These are phyloP conservation scores for Mohoua ochrocephala DNA, from an alignment of 2,113 vertebrate species.

Conservation along the genomic window DNA sequence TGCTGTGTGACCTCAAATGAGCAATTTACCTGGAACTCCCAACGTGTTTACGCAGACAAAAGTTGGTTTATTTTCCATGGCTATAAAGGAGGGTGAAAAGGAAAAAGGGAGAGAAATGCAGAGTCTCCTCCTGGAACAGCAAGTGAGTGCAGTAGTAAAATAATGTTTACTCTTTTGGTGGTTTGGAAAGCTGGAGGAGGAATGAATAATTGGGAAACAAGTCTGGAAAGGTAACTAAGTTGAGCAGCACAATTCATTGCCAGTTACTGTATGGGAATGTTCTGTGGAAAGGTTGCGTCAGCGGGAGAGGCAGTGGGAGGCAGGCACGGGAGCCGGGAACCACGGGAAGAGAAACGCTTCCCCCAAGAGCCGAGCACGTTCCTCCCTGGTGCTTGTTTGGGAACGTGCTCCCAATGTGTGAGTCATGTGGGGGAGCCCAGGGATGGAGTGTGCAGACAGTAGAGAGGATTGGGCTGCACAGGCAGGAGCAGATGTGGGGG, in stretches of 20 bases:
- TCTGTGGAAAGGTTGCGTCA: background rate
- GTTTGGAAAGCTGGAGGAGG: background rate
- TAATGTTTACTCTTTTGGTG: background rate
- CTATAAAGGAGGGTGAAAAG: background rate
- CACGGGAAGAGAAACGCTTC: rapidly evolving
- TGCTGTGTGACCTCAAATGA: background rate
- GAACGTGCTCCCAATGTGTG: rapidly evolving
- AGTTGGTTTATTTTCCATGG: background rate
- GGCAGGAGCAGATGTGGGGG: background rate
- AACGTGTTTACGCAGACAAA: rapidly evolving
- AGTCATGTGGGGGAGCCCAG: background rate
- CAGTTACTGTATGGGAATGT: background rate
- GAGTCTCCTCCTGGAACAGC: background rate
- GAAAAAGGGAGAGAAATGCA: background rate
- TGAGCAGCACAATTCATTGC: background rate
- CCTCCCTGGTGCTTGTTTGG: background rate
- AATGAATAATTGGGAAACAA: background rate
- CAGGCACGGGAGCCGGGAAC: background rate
- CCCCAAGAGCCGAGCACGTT: rapidly evolving
- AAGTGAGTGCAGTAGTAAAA: background rate
- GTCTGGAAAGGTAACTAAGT: background rate
- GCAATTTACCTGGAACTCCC: background rate
- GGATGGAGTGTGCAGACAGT: background rate
- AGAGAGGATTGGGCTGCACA: background rate
- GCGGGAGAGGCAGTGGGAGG: background rate